These are phyloP conservation scores for Enteromius paludinosus DNA, from an alignment of 2,797 vertebrate genomes.

Conservation along the genomic window DNA sequence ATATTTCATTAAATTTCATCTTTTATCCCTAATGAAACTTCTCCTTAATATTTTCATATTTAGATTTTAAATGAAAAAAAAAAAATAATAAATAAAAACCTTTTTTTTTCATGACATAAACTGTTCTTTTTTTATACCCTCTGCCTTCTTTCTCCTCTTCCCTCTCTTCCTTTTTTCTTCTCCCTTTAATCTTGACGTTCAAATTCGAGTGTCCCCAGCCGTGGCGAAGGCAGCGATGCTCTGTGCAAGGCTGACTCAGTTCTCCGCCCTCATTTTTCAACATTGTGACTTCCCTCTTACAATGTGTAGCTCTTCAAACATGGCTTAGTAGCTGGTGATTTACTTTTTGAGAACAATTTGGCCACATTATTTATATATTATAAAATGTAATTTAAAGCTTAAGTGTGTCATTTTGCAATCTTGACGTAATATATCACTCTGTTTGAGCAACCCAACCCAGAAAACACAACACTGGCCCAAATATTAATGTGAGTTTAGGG, in stretches of 20 bases:
- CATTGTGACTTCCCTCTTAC: background rate
- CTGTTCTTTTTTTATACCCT: background rate
- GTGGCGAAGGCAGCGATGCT: constrained; percentile 2
- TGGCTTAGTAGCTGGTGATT: constrained; percentile 2
- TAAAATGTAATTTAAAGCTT: background rate
- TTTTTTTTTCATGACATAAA: background rate
- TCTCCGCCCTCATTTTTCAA: constrained; percentile 1
- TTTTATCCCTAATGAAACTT: background rate
- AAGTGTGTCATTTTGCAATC: background rate
- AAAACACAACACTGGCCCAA: background rate
- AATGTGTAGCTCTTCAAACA: background rate
- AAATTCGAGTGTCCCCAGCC: constrained; percentile 12
- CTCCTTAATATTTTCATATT: background rate
- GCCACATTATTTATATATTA: background rate
- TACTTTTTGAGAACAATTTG: constrained; percentile 14
- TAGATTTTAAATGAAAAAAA: background rate
- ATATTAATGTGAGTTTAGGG: background rate
- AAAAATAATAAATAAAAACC: too few species aligned
- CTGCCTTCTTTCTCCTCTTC: background rate
- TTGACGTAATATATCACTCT: background rate
- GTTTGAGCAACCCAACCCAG: background rate
- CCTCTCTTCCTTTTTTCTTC: constrained; percentile 54
- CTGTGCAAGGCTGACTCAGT: background rate
- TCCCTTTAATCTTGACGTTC: constrained; percentile 27
- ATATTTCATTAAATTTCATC: too few species aligned